Conservation (phyloP, 2,888 invertebrate genomes). For the Itoplectis maculator region DNA sequence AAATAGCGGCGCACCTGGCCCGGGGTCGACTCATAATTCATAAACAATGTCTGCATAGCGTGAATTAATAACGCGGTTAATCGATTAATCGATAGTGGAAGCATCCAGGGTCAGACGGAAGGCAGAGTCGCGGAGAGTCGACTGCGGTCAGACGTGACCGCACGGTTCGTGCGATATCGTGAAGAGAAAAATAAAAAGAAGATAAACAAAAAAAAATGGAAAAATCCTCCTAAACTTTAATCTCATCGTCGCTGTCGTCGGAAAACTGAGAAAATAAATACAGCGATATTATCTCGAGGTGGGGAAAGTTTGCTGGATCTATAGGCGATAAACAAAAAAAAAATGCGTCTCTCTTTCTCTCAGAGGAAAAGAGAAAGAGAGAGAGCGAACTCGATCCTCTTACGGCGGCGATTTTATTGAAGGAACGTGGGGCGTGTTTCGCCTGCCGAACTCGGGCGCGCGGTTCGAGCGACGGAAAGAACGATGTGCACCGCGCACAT, state of each 20-base stretch:
- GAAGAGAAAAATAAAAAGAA: too few species aligned
- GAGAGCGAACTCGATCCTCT: slow-evolving; percentile 31
- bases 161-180: too few species aligned
- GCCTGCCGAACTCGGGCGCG: slow-evolving; percentile 44
- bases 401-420: slow-evolving; percentile 52
- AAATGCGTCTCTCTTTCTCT: slow-evolving; percentile 2
- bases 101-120: neutral
- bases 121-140: neutral
- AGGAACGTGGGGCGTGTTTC: slow-evolving; percentile 58
- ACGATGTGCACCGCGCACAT: slow-evolving; percentile 49
- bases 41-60: neutral
- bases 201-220: neutral
- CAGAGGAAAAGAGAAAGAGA: too few species aligned
- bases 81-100: slow-evolving; percentile 4
- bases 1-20: neutral
- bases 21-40: neutral
- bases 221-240: neutral
- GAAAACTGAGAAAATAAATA: slow-evolving; percentile 5
- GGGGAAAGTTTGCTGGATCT: slow-evolving; percentile 18
- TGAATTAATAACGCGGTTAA: slow-evolving; percentile 15
- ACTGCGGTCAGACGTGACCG: neutral
- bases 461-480: slow-evolving; percentile 36
- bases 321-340: slow-evolving; percentile 43
- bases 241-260: neutral
- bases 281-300: neutral